Evolutionary conservation across 2,113 vertebrate genomes (phyloP).

Genomic region (Sisor rabdophorus): DNA sequence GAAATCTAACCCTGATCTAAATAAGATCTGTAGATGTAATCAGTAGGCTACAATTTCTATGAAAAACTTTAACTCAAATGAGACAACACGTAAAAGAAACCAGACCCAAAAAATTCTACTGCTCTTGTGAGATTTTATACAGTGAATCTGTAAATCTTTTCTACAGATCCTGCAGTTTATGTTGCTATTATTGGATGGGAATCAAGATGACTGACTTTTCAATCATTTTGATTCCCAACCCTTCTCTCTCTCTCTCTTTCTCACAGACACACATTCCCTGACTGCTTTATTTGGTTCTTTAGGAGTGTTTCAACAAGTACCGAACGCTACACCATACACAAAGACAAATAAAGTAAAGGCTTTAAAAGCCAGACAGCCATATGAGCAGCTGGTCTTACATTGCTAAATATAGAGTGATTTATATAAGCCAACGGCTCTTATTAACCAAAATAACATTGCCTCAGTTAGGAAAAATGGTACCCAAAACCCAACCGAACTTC

Average conservation of each 20-base stretch:
- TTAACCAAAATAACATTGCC: neutral
- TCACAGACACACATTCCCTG: neutral
- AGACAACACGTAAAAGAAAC: too few species aligned
- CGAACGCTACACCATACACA: neutral
- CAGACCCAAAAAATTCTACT: neutral
- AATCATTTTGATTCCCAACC: too few species aligned
- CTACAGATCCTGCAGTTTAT: neutral
- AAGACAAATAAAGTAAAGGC: neutral
- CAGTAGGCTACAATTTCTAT: too few species aligned
- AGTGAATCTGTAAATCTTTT: neutral
- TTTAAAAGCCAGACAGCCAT: neutral
- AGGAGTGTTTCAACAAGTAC: neutral
- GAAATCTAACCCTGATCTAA: too few species aligned
- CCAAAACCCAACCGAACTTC: neutral
- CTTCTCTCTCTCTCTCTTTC: too few species aligned
- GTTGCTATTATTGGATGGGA: too few species aligned
- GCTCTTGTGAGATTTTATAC: neutral
- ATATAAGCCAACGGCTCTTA: neutral
- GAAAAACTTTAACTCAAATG: neutral
- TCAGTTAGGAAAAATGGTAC: neutral
- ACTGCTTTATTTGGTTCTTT: neutral
- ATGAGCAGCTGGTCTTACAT: neutral
- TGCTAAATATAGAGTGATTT: conserved; percentile 1
- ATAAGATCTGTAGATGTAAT: too few species aligned
- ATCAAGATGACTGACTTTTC: neutral